Evolutionary conservation across 2,888 invertebrate species (phyloP).

Genomic region (Gortyna flavago): DNA sequence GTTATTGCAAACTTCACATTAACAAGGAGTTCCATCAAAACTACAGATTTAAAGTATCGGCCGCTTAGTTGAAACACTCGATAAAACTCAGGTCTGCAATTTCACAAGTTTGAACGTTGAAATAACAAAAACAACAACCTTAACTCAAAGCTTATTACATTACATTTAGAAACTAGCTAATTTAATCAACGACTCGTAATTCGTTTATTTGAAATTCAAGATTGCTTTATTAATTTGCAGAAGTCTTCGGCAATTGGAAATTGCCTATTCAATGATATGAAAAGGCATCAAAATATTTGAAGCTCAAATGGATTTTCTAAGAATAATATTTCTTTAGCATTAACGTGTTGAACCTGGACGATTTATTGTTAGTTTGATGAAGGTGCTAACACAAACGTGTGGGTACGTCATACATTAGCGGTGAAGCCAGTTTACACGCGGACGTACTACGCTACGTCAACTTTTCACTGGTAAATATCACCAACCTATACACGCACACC

Average conservation of each 20-base stretch:
- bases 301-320: background rate
- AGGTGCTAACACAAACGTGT: constrained; percentile 42
- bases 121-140: constrained; percentile 26
- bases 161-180: constrained; percentile 31
- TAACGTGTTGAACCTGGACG: constrained; percentile 16
- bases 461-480: constrained; percentile 39
- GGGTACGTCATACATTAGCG: constrained; percentile 55
- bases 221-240: constrained; percentile 48
- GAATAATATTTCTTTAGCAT: constrained; percentile 17
- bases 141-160: constrained; percentile 9
- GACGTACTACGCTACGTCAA: constrained; percentile 51
- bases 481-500: background rate
- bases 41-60: background rate
- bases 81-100: constrained; percentile 1
- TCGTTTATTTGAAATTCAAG: constrained; percentile 41
- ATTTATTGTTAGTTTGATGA: constrained; percentile 56
- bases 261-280: background rate
- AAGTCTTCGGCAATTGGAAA: constrained; percentile 30
- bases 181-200: constrained; percentile 24
- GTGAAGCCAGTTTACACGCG: constrained; percentile 42
- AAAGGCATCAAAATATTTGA: constrained; percentile 10
- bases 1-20: background rate
- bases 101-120: constrained; percentile 14
- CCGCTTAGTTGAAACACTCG: background rate
- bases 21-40: background rate